Evolutionary conservation across 2,113 vertebrate genomes (phyloP), one percentile per base, ranked within the genome.

Genomic region (Camelus dromedarius): DNA sequence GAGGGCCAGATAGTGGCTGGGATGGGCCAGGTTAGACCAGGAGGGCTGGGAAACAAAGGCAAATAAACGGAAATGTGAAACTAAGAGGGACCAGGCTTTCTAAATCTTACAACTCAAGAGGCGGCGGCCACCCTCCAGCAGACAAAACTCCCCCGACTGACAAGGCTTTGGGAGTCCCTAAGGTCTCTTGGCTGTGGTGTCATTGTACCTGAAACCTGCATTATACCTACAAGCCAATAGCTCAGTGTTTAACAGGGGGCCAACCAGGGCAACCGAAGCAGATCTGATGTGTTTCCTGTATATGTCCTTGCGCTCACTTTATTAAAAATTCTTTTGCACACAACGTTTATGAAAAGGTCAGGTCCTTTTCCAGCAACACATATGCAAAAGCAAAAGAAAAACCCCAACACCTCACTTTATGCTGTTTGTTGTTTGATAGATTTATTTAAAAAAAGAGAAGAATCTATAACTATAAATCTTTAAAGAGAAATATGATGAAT

Each of bases 341-440:
- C 98, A 89, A 94, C 96, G 93, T 97, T 98, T 98, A 98, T 98
- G 98, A 98, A 98, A 98, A 98, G 86, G 98, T 96, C 96, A 98
- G 96, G 96, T 91, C 98, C 98, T 98, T 98, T 98, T 99, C 93
- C 97, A 97, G 97, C 28, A 89, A 98, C 95, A 98, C 97, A 98
- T 99, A 99, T 98, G 98, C 98, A 98, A 99, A 98, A 98, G 97
- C 98, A 97, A 98, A 98, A 98, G 96, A 97, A 97, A 97, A 97
- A 9, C 18, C 93, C 96, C 94, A 80, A 48, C 91, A 96, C 97
- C 96, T 97, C 95, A 97, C 93, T 97, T 98, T 98, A 98, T 98
- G 98, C 98, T 98, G 77, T 98, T 98, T 98, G 98, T 98, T 98
- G 97, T 98, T 98, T 98, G 97, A 99, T 98, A 98, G 98, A 98